Evolutionary conservation across 2,113 vertebrate genomes (phyloP), one percentile per base, ranked within the genome.

Genomic region (Gobius niger): DNA sequence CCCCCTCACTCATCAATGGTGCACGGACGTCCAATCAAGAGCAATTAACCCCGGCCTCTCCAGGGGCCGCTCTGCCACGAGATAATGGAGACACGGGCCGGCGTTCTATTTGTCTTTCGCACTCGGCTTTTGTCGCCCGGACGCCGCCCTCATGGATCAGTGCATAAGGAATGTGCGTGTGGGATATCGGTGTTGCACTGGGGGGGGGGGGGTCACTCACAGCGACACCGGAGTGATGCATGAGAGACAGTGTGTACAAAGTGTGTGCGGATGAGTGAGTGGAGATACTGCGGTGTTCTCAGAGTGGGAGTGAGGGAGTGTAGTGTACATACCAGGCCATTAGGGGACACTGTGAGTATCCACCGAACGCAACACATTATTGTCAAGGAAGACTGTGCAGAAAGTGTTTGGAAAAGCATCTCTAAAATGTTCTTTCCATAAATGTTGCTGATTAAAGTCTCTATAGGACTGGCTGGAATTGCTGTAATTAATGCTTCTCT

Each of bases 31-130:
- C 76, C 84, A 88, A 90, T 90, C 81, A 88, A 77, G 78, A 75
- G 75, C 78, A 85, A 89, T 90, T 89, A 90, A 89, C 86, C 85
- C 77, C 19, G 70, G 75, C 75, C 78, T 69, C 64, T 67, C 72
- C 76, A 79, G 19, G 15, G 67, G 75, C 72, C 15, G 34, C 24
- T 7, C 40, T 11, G 65, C 80, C 16, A 10, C 12, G 75, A 82
- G 78, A 89, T 85, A 80, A 87, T 84, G 80, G 83, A 85, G 85
- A 81, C 81, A 57, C 65, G 63, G 56, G 51, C 18, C 46, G 16
- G 66, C 34, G 46, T 63, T 51, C 52, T 19, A 40, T 63, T 60
- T 73, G 68, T 75, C 71, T 53, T 78, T 64, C 62, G 65, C 81
- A 74, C 72, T 0, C 79, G 71, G 67, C 72, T 24, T 80, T 81